Conservation (phyloP, 2,797 vertebrate genomes). For the Chaetophractus vellerosus region DNA sequence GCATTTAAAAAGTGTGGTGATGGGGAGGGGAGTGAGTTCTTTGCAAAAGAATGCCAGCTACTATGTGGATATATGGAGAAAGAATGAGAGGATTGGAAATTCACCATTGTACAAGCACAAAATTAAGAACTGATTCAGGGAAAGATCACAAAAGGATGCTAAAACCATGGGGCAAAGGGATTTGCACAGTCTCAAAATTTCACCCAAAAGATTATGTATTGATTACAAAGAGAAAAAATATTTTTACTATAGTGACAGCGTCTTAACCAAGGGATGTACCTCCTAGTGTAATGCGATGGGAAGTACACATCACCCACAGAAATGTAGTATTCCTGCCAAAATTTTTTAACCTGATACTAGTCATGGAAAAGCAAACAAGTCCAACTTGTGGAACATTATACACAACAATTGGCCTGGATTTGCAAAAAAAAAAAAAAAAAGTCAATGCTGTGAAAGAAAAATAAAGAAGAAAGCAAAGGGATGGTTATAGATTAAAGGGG, state of each 20-base stretch:
- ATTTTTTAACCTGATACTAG: neutral
- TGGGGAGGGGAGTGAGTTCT: neutral
- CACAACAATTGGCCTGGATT: neutral
- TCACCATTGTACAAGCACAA: neutral
- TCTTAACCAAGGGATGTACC: neutral
- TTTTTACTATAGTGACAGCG: neutral
- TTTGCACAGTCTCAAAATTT: neutral
- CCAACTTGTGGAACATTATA: neutral
- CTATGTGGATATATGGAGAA: neutral
- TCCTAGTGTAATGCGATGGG: too few species aligned
- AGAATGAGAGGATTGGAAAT: constrained; percentile 7
- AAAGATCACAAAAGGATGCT: constrained; percentile 1
- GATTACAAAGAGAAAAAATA: constrained; percentile 14
- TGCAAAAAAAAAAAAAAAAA: neutral
- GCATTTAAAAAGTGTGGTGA: neutral
- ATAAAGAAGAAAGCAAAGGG: neutral
- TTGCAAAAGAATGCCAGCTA: neutral
- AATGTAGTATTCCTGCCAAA: neutral
- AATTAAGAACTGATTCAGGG: neutral
- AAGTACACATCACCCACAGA: neutral
- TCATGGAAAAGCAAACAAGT: constrained; percentile 30
- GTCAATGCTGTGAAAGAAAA: neutral
- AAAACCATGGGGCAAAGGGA: neutral
- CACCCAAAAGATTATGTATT: neutral
- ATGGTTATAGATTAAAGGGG: neutral